phyloP scores from a whole-genome alignment of 2,797 vertebrate species.

The Acipenser ruthenus region DNA sequence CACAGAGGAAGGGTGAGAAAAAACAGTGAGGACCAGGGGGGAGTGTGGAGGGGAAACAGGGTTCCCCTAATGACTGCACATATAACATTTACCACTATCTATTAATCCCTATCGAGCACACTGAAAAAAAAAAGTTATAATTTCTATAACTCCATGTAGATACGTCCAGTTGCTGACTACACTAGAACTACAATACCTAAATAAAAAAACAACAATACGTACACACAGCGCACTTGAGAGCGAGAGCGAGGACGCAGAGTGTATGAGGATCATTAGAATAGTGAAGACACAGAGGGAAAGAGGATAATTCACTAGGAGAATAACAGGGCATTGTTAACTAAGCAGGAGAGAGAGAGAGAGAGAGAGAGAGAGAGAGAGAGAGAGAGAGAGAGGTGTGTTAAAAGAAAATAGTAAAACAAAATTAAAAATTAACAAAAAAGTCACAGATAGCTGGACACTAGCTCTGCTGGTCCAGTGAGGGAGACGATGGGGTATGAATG shows the following conservation, averaged over 20 bases:
- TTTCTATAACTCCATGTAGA: constrained; percentile 5
- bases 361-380: constrained; percentile 15
- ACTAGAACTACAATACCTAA: constrained; percentile 17
- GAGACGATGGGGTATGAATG: no score
- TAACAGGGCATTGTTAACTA: no score
- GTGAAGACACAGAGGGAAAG: constrained; percentile 13
- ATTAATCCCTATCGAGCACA: constrained; percentile 22
- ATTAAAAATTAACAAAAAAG: no score
- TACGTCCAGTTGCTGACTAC: constrained; percentile 20
- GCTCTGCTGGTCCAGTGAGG: no score
- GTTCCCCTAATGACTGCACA: constrained; percentile 14
- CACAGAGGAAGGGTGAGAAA: background rate
- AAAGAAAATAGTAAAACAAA: no score
- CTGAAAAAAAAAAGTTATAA: background rate
- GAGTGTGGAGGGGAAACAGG: constrained; percentile 4
- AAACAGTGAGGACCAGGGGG: background rate
- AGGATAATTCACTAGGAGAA: constrained; percentile 2
- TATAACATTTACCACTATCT: constrained; percentile 27
- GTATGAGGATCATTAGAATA: constrained; percentile 7
- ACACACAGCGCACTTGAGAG: constrained; percentile 20
- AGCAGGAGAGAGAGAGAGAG: constrained; percentile 9
- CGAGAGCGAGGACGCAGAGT: background rate
- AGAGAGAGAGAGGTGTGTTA: background rate
- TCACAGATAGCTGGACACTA: no score
- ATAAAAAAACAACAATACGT: constrained; percentile 14